Evolutionary conservation across 2,888 invertebrate genomes (phyloP).

Genomic region (Germaria angustata): DNA sequence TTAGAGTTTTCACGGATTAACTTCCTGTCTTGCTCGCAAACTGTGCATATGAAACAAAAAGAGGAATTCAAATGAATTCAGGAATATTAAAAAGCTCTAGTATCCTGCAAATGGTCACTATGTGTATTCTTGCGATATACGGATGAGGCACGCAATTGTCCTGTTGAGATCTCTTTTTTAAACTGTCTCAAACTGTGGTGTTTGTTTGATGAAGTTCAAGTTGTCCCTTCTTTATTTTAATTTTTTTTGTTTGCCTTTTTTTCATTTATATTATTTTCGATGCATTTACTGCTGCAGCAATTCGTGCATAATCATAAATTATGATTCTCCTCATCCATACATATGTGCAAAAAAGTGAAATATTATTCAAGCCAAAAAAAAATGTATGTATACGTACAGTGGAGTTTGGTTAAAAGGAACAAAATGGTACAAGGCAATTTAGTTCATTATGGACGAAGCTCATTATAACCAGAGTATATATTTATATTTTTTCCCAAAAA

Average conservation of each 20-base stretch:
- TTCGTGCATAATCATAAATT: conserved; percentile 75
- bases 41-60: conserved; percentile 8
- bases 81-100: conserved; percentile 36
- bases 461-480: too few relatives aligned
- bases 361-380: conserved; percentile 64
- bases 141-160: conserved; percentile 57
- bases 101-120: conserved; percentile 48
- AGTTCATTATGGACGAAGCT: too few relatives aligned
- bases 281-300: conserved; percentile 20
- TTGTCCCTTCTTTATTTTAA: background rate
- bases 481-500: too few relatives aligned
- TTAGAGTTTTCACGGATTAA: conserved; percentile 19
- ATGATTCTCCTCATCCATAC: conserved; percentile 74
- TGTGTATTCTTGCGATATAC: conserved; percentile 41
- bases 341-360: conserved; percentile 61
- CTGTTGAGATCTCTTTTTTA: conserved; percentile 42
- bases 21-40: conserved; percentile 20
- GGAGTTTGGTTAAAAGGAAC: too few relatives aligned
- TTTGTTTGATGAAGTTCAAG: conserved; percentile 38
- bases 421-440: too few relatives aligned
- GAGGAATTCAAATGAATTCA: background rate
- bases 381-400: too few relatives aligned
- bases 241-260: background rate
- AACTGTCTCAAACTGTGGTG: conserved; percentile 31
- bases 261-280: background rate